These are phyloP conservation scores for Cisticola juncidis DNA, from an alignment of 2,113 vertebrate genomes.

Conservation along the genomic window DNA sequence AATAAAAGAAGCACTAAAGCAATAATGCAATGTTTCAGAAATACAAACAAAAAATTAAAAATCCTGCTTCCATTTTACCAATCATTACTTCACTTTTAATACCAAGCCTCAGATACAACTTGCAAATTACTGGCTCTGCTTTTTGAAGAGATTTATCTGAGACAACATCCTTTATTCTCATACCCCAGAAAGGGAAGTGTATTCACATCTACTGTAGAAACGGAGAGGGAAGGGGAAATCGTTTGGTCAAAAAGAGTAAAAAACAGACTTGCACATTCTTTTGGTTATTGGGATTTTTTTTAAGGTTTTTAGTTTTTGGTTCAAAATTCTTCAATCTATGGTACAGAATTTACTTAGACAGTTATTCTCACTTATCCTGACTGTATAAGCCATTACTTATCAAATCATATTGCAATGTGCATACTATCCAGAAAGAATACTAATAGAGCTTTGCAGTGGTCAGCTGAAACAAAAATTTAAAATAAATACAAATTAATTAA, in stretches of 20 bases:
- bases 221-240: not conserved
- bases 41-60: not conserved
- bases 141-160: not conserved
- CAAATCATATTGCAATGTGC: not conserved
- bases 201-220: not conserved
- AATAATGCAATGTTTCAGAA: not conserved
- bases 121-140: not conserved
- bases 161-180: not conserved
- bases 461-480: not conserved
- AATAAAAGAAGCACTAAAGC: not conserved
- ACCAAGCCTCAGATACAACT: not conserved
- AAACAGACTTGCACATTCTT: not conserved
- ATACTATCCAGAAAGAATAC: not conserved
- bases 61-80: not conserved
- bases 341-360: not conserved
- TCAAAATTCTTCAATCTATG: not conserved
- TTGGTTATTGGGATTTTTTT: not conserved
- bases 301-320: not conserved
- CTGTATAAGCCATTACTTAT: not conserved
- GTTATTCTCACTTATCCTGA: not conserved
- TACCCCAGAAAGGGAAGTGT: not conserved
- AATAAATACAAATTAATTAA: not conserved
- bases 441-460: not conserved
- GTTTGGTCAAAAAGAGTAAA: not conserved
- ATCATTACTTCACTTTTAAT: not conserved